These are phyloP conservation scores for Hemibagrus wyckioides DNA, from an alignment of 2,113 vertebrate genomes.

Conservation along the genomic window DNA sequence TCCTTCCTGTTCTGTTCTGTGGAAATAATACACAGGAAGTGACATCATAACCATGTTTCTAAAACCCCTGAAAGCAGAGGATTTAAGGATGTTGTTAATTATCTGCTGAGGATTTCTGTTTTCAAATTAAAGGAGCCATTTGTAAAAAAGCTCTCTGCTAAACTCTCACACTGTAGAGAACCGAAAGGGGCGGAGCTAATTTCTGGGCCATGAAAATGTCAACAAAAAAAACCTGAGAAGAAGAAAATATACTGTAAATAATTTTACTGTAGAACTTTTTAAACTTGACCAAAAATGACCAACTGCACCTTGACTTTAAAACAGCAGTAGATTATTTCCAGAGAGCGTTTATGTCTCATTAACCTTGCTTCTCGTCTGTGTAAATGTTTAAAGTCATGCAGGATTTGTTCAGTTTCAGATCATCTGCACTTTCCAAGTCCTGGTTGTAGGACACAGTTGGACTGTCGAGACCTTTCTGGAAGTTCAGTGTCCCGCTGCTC, in stretches of 20 bases:
- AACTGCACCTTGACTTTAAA: background rate
- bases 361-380: background rate
- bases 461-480: constrained; percentile 40
- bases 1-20: background rate
- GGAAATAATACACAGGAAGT: background rate
- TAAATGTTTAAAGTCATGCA: background rate
- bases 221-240: background rate
- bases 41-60: background rate
- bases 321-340: background rate
- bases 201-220: background rate
- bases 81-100: background rate
- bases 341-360: background rate
- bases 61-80: background rate
- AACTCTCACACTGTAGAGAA: background rate
- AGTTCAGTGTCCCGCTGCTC: constrained; percentile 35
- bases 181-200: background rate
- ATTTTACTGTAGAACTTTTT: background rate
- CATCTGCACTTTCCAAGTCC: constrained; percentile 7
- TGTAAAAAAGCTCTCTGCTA: background rate
- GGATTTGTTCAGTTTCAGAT: constrained; percentile 3
- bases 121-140: background rate
- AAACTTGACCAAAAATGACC: background rate
- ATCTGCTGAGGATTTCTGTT: background rate
- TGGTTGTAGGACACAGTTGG: constrained; percentile 43
- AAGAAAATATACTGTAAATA: background rate